Conservation (phyloP, 2,888 invertebrate genomes). For the Eretmocerus hayati region DNA sequence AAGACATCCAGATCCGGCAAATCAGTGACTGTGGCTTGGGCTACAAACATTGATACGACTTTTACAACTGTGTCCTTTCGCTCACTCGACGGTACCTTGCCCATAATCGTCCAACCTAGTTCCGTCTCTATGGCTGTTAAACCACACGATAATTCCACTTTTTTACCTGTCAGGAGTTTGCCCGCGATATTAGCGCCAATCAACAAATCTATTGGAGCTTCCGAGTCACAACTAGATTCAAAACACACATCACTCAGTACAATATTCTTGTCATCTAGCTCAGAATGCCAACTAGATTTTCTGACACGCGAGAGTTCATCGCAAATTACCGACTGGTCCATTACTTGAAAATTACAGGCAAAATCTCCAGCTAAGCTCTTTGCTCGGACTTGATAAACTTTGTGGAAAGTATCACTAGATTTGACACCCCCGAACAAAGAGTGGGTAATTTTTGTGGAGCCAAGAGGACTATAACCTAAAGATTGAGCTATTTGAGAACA, state of each 20-base stretch:
- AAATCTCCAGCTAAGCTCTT: not conserved
- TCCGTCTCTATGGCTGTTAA: not conserved
- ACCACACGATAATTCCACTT: not conserved
- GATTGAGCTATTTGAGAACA: constrained; percentile 6
- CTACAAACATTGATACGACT: not conserved
- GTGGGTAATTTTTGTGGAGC: not conserved
- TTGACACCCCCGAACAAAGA: constrained; percentile 1
- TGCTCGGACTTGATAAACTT: not conserved
- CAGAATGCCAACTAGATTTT: not conserved
- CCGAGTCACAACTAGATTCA: not conserved
- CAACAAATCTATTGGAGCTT: not conserved
- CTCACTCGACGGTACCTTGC: not conserved
- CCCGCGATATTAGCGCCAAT: not conserved
- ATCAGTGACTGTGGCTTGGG: not conserved
- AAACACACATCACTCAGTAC: not conserved
- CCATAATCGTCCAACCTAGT: not conserved
- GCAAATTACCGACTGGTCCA: not conserved
- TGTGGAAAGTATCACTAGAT: not conserved
- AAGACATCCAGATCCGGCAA: not conserved
- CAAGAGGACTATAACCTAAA: not conserved
- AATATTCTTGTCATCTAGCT: not conserved
- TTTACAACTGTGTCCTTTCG: too few relatives aligned
- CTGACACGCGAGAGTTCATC: not conserved
- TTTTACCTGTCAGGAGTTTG: not conserved
- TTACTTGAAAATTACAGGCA: not conserved